Percentiles rank a stretch among this genome's conserved stretches.
These are phyloP conservation scores for Dicaeum eximium DNA, from an alignment of 2,113 vertebrate genomes.

Conservation along the genomic window DNA sequence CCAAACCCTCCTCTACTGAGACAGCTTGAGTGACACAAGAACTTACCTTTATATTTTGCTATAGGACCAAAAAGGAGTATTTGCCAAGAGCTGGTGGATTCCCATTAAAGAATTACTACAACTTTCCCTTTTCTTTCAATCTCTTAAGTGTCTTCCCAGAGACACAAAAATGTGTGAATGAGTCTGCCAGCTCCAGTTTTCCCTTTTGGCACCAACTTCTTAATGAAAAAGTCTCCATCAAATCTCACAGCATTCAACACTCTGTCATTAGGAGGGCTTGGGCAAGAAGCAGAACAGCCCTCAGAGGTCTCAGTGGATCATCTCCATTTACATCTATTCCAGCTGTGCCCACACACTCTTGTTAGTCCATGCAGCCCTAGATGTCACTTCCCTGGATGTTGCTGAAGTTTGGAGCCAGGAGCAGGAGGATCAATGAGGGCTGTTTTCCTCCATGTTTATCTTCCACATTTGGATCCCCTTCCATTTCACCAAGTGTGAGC, in stretches of 20 bases:
- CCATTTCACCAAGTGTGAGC: background rate
- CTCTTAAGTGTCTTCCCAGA: background rate
- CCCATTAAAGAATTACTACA: background rate
- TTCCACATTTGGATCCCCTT: background rate
- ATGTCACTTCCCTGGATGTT: background rate
- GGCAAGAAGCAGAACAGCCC: background rate
- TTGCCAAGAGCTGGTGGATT: background rate
- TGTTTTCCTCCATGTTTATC: fast-evolving
- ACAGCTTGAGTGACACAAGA: background rate
- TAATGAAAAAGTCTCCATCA: background rate
- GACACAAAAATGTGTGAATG: background rate
- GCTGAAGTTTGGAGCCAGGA: background rate
- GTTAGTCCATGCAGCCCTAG: background rate
- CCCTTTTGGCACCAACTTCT: background rate
- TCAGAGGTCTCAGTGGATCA: background rate
- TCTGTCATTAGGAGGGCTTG: background rate
- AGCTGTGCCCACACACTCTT: background rate
- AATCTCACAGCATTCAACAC: background rate
- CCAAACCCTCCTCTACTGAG: background rate
- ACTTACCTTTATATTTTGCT: background rate
- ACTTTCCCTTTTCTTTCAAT: background rate
- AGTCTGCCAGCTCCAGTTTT: background rate
- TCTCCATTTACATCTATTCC: background rate
- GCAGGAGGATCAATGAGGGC: background rate
- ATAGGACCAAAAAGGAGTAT: background rate